These are phyloP conservation scores for Lampropteryx suffumata DNA, from an alignment of 2,888 invertebrate genomes.

Conservation along the genomic window DNA sequence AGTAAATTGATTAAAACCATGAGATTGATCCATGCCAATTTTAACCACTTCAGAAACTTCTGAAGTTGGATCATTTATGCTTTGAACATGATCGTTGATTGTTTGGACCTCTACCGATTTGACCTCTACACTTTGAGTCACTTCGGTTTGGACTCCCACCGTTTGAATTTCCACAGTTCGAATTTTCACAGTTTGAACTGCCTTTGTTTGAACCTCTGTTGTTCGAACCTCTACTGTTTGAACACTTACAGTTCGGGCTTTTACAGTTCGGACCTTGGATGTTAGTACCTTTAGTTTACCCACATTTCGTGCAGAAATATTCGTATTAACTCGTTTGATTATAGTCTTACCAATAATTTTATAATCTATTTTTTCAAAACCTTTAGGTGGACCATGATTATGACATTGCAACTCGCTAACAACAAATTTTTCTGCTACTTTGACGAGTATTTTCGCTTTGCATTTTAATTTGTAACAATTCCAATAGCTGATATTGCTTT, in stretches of 20 bases:
- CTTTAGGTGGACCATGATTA: slow-evolving; percentile 8
- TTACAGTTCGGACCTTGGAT: background rate
- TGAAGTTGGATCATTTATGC: background rate
- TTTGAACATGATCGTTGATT: background rate
- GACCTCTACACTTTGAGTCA: background rate
- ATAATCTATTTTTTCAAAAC: slow-evolving; percentile 1
- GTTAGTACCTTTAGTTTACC: background rate
- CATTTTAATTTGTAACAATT: slow-evolving; percentile 5
- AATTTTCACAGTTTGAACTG: background rate
- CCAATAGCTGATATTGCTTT: slow-evolving; percentile 7
- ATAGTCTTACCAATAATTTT: slow-evolving; percentile 1
- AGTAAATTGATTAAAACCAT: slow-evolving; percentile 1
- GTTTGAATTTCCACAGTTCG: background rate
- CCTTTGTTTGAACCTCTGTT: background rate
- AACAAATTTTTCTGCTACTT: slow-evolving; percentile 4
- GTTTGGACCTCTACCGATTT: no score
- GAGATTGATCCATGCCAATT: background rate
- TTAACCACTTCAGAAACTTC: background rate
- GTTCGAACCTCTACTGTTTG: background rate
- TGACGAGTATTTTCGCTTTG: slow-evolving; percentile 6
- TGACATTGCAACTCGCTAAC: background rate
- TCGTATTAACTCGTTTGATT: background rate
- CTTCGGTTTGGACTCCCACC: background rate
- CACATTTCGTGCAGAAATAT: background rate
- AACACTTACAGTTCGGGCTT: background rate